Base-by-base conservation (phyloP, 2,797 vertebrate genomes). In the Gephyroberyx darwinii region DNA sequence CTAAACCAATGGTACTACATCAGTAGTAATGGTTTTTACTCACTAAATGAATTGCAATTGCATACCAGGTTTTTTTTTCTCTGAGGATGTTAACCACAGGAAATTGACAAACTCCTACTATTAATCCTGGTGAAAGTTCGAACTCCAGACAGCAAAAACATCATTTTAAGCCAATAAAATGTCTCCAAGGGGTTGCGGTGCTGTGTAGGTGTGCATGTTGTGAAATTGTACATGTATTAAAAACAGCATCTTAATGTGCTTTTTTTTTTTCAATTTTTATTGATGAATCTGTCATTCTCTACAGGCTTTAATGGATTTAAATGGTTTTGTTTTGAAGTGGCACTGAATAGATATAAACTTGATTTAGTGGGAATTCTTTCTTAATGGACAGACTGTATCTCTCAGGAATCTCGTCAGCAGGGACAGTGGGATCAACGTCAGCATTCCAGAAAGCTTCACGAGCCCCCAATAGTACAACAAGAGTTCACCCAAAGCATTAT, bases 61-160 rank as follows among this genome's bases (percentile, higher is more conserved):
- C 82, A 88, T 88, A 88, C 74, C 83, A 82, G 4, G 26, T 65
- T 66, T 69, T 85, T 69, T 84, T 82, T 81, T 84, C 82, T 81
- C 77, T 61, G 30, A 70, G 73, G 83, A 61, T 53, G 82, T 73
- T 31, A 52, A 77, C 84, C 84, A 73, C 79, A 85, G 60, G 78
- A 82, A 90, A 89, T 59, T 75, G 56, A 75, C 73, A 78, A 85
- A 82, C 67, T 82, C 65, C 52, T 69, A 77, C 83, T 71, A 81
- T 89, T 80, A 80, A 84, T 90, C 67, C 76, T 81, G 71, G 79
- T 70, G 73, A 72, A 81, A 85, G 80, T 75, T 69, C 80, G 72
- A 86, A 85, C 48, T 69, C 48, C 52, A 82, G 77, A 83, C 84
- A 84, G 70, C 48, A 65, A 56, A 81, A 84, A 84, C 73, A 86